A percentile compares a stretch with the other conserved stretches of the same genome.
Evolutionary conservation across 2,113 vertebrate species (phyloP).

Genomic region (Gymnarchus niloticus): DNA sequence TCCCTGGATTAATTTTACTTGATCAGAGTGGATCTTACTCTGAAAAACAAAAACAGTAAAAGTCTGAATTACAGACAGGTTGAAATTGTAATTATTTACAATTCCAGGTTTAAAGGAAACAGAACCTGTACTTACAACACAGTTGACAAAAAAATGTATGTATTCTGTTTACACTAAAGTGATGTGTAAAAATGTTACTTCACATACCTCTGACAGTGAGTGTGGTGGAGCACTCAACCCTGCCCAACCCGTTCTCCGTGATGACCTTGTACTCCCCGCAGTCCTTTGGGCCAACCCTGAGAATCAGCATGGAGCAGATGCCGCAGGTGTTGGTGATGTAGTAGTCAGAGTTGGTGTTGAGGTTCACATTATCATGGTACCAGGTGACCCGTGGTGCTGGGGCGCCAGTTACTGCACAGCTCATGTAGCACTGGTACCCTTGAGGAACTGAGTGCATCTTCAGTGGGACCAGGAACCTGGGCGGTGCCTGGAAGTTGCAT

Average conservation of each 20-base stretch:
- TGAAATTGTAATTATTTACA: background rate
- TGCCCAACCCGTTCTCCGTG: slow-evolving; percentile 69
- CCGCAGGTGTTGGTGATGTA: slow-evolving; percentile 71
- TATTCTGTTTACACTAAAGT: background rate
- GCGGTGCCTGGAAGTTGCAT: slow-evolving; percentile 58
- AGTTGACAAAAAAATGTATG: too few species aligned
- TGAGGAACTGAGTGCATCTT: slow-evolving; percentile 67
- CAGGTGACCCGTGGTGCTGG: slow-evolving; percentile 72
- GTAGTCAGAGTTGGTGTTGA: slow-evolving; percentile 60
- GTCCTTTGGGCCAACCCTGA: slow-evolving; percentile 60
- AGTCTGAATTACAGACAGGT: background rate
- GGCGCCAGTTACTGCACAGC: slow-evolving; percentile 72
- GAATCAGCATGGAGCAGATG: slow-evolving; percentile 76
- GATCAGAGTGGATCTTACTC: background rate
- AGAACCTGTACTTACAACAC: too few species aligned
- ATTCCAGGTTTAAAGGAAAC: background rate
- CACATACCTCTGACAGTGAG: slow-evolving; percentile 71
- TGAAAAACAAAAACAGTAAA: background rate
- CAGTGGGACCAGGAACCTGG: slow-evolving; percentile 66
- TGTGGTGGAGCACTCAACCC: slow-evolving; percentile 60
- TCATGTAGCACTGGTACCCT: slow-evolving; percentile 78
- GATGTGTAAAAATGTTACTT: background rate
- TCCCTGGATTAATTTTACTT: background rate
- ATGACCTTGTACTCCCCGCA: slow-evolving; percentile 65
- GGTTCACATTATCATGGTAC: slow-evolving; percentile 67